Evolutionary conservation across 92 coral and sea anemone genomes (phyloP).

Genomic region (Bergia puertoricense): DNA sequence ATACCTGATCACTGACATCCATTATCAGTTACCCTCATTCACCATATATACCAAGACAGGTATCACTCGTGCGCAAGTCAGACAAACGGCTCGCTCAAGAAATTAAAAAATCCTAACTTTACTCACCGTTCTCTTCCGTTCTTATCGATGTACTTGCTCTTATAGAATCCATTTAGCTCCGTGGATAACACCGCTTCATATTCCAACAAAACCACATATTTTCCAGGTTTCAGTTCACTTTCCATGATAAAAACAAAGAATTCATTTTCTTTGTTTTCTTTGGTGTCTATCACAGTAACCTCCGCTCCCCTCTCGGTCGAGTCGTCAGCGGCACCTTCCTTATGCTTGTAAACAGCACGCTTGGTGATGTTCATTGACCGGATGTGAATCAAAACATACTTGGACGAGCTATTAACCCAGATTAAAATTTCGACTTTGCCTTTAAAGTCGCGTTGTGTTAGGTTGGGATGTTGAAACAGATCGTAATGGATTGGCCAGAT

Average conservation of each 20-base stretch:
- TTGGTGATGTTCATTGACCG: constrained; percentile 70
- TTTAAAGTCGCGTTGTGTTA: constrained; percentile 59
- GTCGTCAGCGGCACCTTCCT: constrained; percentile 22
- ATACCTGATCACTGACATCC: no score
- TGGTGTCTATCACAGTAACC: constrained; percentile 48
- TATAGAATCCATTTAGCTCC: constrained; percentile 81
- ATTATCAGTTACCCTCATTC: no score
- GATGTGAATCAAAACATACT: constrained; percentile 70
- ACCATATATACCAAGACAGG: no score
- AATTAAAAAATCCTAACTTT: not conserved
- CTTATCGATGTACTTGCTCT: constrained; percentile 69
- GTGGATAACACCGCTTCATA: constrained; percentile 67
- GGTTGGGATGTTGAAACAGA: constrained; percentile 63
- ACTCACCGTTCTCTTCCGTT: constrained; percentile 67
- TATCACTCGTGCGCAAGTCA: not conserved
- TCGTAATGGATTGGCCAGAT: constrained; percentile 79
- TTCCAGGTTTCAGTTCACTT: constrained; percentile 59
- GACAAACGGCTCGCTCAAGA: not conserved
- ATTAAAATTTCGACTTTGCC: constrained; percentile 63
- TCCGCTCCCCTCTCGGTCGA: constrained; percentile 49
- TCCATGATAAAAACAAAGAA: constrained; percentile 69
- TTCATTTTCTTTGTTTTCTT: constrained; percentile 66
- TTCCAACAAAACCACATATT: constrained; percentile 60
- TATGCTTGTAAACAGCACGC: constrained; percentile 47
- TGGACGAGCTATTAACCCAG: constrained; percentile 55